Base-by-base conservation (phyloP, 1,140 invertebrate genomes). In the Lithobius niger region DNA sequence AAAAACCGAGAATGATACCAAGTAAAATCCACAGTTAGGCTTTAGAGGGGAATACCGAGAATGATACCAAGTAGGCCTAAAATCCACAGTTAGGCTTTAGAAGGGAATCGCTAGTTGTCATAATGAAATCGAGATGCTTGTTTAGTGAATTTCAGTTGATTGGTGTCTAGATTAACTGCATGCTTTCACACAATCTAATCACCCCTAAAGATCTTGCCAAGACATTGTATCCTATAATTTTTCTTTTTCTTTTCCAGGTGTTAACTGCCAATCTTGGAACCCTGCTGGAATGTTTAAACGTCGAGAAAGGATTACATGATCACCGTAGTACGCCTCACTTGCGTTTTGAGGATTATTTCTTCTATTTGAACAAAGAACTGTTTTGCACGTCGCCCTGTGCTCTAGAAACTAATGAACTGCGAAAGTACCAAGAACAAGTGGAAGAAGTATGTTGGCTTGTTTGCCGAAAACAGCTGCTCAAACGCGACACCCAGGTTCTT, bases 381-480 rank as follows among this genome's bases (percentile, higher is more conserved):
- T 83, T 84, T 65, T 73, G 74, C 43, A 75, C 75, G 0, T 61
- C 81, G 1, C 76, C 78, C 19, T 76, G 78, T 42, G 75, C 75
- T 15, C 60, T 79, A 1, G 74, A 72, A 18, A 58, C 78, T 4
- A 66, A 73, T 0, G 71, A 76, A 40, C 64, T 79, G 18, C 71
- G 75, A 69, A 74, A 26, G 78, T 76, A 62, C 76, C 81, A 70
- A 74, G 72, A 58, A 74, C 55, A 76, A 61, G 78, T 81, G 27
- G 77, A 79, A 54, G 75, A 83, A 69, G 79, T 83, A 1, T 86
- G 84, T 65, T 88, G 86, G 86, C 68, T 84, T 43, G 75, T 88
- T 0, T 87, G 83, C 63, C 75, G 77, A 26, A 81, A 78, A 64
- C 74, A 74, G 27, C 81, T 78, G 57, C 59, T 81, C 4, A 64